phyloP scores from a whole-genome alignment of 2,888 invertebrate species.

The Dichetophora obliterata region DNA sequence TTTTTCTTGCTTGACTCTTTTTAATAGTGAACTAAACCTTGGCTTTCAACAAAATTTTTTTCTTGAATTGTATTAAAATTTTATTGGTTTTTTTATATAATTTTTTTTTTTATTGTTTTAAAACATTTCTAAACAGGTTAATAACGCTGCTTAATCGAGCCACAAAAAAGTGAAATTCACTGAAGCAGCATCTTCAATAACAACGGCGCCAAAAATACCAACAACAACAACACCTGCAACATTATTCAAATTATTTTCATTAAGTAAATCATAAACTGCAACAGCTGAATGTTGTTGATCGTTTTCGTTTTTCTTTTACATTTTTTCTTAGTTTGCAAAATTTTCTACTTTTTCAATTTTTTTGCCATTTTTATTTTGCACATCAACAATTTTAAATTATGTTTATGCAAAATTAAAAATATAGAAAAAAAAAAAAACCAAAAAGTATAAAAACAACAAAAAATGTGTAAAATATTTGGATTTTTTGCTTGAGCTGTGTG shows the following conservation, averaged over 20 bases:
- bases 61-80: background rate
- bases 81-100: background rate
- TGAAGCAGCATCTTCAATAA: constrained; percentile 15
- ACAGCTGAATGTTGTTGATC: constrained; percentile 3
- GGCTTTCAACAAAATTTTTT: background rate
- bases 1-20: background rate
- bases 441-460: background rate
- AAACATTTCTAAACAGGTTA: constrained; percentile 3
- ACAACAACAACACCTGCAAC: background rate
- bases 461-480: background rate
- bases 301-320: too few species aligned
- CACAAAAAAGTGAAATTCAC: constrained; percentile 30
- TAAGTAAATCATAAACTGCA: constrained; percentile 25
- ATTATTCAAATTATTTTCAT: constrained; percentile 20
- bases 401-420: too few species aligned
- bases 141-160: background rate
- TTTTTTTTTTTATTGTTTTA: background rate
- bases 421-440: background rate
- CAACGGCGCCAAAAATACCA: background rate
- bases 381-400: too few species aligned
- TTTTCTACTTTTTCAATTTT: background rate
- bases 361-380: too few species aligned
- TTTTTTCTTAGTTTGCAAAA: background rate
- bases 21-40: background rate
- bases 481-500: background rate